Conservation (phyloP, 2,113 vertebrate genomes). For the Ursus arctos region DNA sequence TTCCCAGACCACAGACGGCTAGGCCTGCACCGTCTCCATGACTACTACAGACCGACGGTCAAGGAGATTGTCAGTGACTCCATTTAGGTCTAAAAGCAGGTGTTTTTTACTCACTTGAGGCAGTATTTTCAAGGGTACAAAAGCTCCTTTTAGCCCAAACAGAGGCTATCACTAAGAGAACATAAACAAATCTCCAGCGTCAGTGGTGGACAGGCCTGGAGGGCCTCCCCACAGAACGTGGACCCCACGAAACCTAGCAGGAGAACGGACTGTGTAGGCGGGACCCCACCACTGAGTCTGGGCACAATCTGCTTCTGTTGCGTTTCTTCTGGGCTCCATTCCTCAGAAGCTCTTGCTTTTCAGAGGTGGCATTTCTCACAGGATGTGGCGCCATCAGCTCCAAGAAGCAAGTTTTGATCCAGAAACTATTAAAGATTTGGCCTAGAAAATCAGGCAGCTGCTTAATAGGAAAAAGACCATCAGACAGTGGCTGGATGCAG, state of each 20-base stretch:
- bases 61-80: not conserved
- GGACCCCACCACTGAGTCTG: not conserved
- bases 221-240: not conserved
- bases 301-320: too few species aligned
- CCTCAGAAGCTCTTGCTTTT: not conserved
- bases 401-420: not conserved
- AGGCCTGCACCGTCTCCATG: not conserved
- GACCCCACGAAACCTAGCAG: not conserved
- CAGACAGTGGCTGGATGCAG: not conserved
- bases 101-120: not conserved
- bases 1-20: not conserved
- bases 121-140: not conserved
- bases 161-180: not conserved
- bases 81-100: not conserved
- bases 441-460: not conserved
- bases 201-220: not conserved
- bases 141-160: not conserved
- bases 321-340: not conserved
- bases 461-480: not conserved
- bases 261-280: not conserved
- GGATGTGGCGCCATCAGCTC: not conserved
- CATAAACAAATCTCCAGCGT: not conserved
- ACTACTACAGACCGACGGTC: not conserved
- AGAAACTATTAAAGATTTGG: not conserved
- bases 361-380: not conserved